Evolutionary conservation across 2,113 vertebrate species (phyloP), one percentile per base, ranked within the genome.

Genomic region (Glaucomys volans): DNA sequence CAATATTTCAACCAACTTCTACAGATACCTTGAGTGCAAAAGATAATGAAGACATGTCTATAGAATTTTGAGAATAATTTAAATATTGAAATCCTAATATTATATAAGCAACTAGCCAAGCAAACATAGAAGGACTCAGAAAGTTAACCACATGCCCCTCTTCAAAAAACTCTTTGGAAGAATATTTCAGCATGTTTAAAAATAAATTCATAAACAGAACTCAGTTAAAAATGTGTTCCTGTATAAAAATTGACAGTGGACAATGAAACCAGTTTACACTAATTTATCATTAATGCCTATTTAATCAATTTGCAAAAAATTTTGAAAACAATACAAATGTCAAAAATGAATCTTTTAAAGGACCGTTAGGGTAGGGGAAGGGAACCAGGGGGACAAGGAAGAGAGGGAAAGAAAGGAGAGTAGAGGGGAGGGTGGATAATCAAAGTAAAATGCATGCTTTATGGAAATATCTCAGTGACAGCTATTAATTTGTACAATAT

Each of bases 201-300:
- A 72, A 87, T 50, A 87, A 91, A 59, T 52, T 90, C 26, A 91
- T 35, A 75, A 74, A 82, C 5, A 87, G 57, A 82, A 90, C 42
- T 72, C 67, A 59, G 52, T 16, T 76, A 22, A 52, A 91, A 26
- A 35, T 47, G 75, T 67, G 47, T 50, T 44, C 40, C 37, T 28
- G 18, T 50, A 50, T 47, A 40, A 91, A 91, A 75, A 44, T n/a
- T 87, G 16, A 28, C 17, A 35, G 7, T 32, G 12, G 4, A 24
- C 28, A 87, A 67, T 35, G 50, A 82, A 91, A 76, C 26, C 40
- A 69, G 24, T 18, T 81, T 75, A 35, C 14, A 75, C 28, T 52
- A 75, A n/a, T 35, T 76, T 83, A 69, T 13, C 67, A 87, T 76
- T 52, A n/a, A 69, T 75, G 2, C 40, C 57, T 75, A 64, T 35